Evolutionary conservation across 2,113 vertebrate species (phyloP).

Genomic region (Sinocyclocheilus maitianheensis): DNA sequence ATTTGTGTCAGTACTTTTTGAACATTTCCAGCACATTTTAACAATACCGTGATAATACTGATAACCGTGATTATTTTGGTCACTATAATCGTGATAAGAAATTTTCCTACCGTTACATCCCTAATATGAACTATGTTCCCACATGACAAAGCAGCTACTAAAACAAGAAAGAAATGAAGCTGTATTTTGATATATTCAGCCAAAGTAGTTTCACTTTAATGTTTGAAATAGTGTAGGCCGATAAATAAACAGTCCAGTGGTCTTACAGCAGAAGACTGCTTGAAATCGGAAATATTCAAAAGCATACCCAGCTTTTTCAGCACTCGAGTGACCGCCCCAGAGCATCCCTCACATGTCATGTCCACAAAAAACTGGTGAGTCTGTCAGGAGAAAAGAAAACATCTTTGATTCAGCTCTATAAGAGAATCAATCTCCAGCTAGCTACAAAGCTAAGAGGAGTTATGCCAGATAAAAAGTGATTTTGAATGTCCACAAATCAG

Average conservation of each 20-base stretch:
- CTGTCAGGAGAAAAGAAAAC: constrained; percentile 69
- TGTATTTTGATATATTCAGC: background rate
- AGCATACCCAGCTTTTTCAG: constrained; percentile 84
- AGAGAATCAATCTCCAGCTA: background rate
- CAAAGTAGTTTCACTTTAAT: background rate
- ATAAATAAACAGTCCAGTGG: background rate
- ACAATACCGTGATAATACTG: no score
- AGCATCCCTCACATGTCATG: constrained; percentile 95
- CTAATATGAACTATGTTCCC: background rate
- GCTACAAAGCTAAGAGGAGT: constrained; percentile 23
- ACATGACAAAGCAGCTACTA: background rate
- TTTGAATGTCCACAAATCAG: background rate
- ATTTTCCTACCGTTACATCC: no score
- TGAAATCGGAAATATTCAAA: background rate
- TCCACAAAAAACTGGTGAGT: constrained; percentile 94
- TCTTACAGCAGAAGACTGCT: no score
- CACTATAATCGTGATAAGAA: no score
- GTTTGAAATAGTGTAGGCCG: background rate
- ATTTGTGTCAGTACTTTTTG: no score
- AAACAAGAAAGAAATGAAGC: background rate
- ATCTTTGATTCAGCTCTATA: background rate
- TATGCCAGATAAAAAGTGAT: background rate
- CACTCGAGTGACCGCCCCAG: constrained; percentile 84
- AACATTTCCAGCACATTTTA: no score
- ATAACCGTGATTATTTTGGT: no score